Conservation (phyloP, 2,797 vertebrate species). For the Otolemur crassicaudatus region DNA sequence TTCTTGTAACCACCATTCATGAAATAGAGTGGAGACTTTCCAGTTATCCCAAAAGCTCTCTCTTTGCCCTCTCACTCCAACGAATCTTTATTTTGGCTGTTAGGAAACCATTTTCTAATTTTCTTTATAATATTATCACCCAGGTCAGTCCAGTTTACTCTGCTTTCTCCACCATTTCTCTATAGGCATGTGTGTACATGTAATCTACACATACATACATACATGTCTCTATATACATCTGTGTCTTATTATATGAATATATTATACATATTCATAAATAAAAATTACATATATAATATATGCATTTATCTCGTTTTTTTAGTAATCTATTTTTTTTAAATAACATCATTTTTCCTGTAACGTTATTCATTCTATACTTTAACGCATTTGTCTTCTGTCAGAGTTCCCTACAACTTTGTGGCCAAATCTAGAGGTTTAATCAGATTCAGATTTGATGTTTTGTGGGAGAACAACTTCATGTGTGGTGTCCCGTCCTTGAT, state of each 20-base stretch:
- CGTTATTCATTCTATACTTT: not conserved
- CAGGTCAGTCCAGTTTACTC: not conserved
- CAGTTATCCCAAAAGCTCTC: not conserved
- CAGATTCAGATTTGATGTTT: not conserved
- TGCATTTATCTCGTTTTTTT: not conserved
- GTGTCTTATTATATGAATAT: no score
- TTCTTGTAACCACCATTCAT: not conserved
- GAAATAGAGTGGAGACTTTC: not conserved
- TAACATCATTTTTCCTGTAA: not conserved
- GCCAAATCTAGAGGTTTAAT: not conserved
- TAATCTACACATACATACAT: not conserved
- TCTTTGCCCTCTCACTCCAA: not conserved
- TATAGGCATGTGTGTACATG: not conserved
- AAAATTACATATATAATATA: not conserved
- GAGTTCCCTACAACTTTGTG: not conserved
- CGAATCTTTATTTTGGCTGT: not conserved
- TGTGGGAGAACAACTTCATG: not conserved
- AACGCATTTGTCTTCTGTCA: not conserved
- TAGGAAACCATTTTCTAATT: not conserved
- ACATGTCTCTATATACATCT: not conserved
- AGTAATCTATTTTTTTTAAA: not conserved
- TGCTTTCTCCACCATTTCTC: not conserved
- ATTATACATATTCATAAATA: not conserved
- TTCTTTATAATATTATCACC: not conserved
- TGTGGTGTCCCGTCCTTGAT: not conserved